Conservation (phyloP, 2,113 vertebrate genomes). For the Salvator merianae region DNA sequence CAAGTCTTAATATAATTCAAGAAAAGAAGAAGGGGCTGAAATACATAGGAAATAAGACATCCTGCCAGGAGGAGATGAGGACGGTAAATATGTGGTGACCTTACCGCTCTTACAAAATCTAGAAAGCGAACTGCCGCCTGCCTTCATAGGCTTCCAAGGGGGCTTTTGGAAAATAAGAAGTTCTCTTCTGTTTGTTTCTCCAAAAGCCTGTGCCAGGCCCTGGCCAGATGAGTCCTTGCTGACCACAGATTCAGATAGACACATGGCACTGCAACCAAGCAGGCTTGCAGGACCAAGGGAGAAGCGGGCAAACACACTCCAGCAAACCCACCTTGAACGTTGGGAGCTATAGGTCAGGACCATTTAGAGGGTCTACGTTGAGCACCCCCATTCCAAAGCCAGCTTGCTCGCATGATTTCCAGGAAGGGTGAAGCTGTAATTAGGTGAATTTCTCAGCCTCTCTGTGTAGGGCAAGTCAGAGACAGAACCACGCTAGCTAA, state of each 20-base stretch:
- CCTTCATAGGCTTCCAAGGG: background rate
- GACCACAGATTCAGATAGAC: too few relatives aligned
- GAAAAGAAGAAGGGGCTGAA: background rate
- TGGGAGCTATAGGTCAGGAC: too few relatives aligned
- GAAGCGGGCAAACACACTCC: too few relatives aligned
- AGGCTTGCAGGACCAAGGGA: too few relatives aligned
- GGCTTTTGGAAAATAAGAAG: too few relatives aligned
- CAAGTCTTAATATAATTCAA: background rate
- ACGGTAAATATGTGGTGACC: background rate
- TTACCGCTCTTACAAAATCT: background rate
- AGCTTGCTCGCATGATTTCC: background rate
- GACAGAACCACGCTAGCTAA: background rate
- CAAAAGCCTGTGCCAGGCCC: too few relatives aligned
- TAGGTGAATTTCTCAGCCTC: background rate
- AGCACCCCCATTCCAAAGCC: background rate
- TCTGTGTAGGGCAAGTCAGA: background rate
- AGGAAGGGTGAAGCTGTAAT: background rate
- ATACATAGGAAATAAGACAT: background rate
- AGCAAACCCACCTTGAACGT: too few relatives aligned
- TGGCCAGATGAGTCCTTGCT: too few relatives aligned
- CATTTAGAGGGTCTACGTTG: too few relatives aligned
- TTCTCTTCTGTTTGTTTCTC: background rate
- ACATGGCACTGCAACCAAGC: too few relatives aligned
- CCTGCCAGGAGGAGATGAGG: background rate
- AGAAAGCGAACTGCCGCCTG: background rate